Evolutionary conservation across 2,113 vertebrate species (phyloP), one percentile per base, ranked within the genome.

Genomic region (Dunckerocampus dactyliophorus): DNA sequence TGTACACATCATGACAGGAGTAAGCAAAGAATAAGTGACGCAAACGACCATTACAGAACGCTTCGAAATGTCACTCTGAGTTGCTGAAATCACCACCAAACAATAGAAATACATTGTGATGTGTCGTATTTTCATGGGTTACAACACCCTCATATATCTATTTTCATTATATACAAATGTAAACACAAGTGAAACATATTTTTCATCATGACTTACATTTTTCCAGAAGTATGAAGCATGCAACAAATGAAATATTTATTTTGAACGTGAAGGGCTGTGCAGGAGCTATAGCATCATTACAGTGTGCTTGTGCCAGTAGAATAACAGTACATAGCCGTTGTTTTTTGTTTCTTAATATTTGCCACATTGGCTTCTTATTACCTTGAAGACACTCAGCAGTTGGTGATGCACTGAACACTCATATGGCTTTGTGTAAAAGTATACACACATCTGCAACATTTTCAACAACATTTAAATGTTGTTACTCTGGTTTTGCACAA

Each of bases 1-100:
- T 95, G 93, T 96, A 94, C 89, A 95, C 91, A 90, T 93, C 86
- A 88, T 90, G 87, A 95, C 91, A 87, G 76, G 59, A 83, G 79
- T 84, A 84, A 89, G 84, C 16, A 63, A 87, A 91, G 90, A 89
- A 90, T 86, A 90, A 13, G 24, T 13, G 19, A 6, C 76, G 70
- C 88, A 90, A 87, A 92, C 88, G 74, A 79, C 81, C 81, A 88
- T 85, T 56, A 42, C 54, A 15, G n/a, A 56, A 42, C n/a, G 31
- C 10, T 8, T 16, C 10, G 13, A 46, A 59, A 59, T 37, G 8
- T 57, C 14, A 58, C 14, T 15, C n/a, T 17, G 24, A 88, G 87
- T 89, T 91, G 74, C 71, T 75, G 61, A 74, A 67, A 65, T 73
- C 72, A 90, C 83, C 91, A 95, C 91, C 86, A 92, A 93, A 90